These are phyloP conservation scores for Leucophenga montana DNA, from an alignment of 2,888 invertebrate genomes.

Conservation along the genomic window DNA sequence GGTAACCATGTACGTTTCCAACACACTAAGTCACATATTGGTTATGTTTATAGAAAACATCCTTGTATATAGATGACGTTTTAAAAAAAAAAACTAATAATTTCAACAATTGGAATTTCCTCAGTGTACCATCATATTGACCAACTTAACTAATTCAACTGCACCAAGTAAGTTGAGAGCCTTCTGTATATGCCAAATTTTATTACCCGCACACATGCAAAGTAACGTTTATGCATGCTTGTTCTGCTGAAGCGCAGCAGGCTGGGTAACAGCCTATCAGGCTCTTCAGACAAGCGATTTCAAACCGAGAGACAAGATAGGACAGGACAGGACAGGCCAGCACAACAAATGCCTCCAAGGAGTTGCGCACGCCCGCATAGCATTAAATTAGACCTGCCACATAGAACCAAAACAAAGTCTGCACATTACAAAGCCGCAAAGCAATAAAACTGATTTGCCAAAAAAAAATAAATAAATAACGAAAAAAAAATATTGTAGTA, in stretches of 20 bases:
- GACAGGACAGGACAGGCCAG: neutral
- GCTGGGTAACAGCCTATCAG: neutral
- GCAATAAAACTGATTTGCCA: slow-evolving; percentile 61
- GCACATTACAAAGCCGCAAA: slow-evolving; percentile 13
- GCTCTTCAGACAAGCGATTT: too few relatives aligned
- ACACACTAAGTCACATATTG: too few relatives aligned
- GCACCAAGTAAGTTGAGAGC: neutral
- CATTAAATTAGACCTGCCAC: slow-evolving; percentile 9
- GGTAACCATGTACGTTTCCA: too few relatives aligned
- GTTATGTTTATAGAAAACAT: too few relatives aligned
- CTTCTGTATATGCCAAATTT: slow-evolving; percentile 2
- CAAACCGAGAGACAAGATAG: neutral
- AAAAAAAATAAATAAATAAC: slow-evolving; percentile 4
- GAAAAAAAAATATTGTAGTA: too few relatives aligned
- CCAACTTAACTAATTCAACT: neutral
- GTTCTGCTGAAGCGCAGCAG: neutral
- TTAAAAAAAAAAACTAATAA: too few relatives aligned
- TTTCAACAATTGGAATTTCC: too few relatives aligned
- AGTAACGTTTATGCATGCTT: neutral
- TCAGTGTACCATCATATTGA: too few relatives aligned
- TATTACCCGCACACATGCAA: slow-evolving; percentile 22
- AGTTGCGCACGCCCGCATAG: neutral
- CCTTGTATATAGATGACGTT: too few relatives aligned
- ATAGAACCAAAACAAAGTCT: neutral
- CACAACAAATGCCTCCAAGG: slow-evolving; percentile 19